These are phyloP conservation scores for Lampris megalopsis DNA, from an alignment of 2,113 vertebrate species.

Conservation along the genomic window DNA sequence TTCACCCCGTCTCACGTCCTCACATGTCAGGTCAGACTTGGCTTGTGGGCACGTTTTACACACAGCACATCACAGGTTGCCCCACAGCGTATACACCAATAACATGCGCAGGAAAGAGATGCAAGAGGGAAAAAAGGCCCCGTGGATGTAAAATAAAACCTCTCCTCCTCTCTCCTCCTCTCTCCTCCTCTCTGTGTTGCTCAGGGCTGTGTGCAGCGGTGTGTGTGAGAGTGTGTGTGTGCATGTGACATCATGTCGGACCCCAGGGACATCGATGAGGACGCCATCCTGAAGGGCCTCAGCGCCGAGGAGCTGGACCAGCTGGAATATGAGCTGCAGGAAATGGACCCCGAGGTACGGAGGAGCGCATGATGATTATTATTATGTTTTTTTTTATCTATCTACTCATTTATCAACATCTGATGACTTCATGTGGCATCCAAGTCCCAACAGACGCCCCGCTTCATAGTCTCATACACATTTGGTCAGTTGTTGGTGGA, in stretches of 20 bases:
- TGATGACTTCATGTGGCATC: too few species aligned
- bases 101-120: too few species aligned
- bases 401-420: too few species aligned
- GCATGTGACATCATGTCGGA: constrained; percentile 84
- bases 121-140: too few species aligned
- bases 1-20: constrained; percentile 6
- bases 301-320: constrained; percentile 89
- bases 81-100: too few species aligned
- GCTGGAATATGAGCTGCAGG: constrained; percentile 91
- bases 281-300: constrained; percentile 91
- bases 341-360: constrained; percentile 96
- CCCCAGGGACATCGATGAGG: constrained; percentile 96
- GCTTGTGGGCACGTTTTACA: too few species aligned
- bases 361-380: neutral
- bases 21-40: neutral
- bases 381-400: neutral
- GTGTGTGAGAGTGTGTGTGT: constrained; percentile 66
- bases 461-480: neutral
- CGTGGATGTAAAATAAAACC: too few species aligned
- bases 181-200: constrained; percentile 15
- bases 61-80: too few species aligned
- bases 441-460: too few species aligned
- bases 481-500: too few species aligned
- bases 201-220: constrained; percentile 60
- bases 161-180: neutral